phyloP scores from a whole-genome alignment of 1,140 invertebrate species.

The Drosophila leontia region DNA sequence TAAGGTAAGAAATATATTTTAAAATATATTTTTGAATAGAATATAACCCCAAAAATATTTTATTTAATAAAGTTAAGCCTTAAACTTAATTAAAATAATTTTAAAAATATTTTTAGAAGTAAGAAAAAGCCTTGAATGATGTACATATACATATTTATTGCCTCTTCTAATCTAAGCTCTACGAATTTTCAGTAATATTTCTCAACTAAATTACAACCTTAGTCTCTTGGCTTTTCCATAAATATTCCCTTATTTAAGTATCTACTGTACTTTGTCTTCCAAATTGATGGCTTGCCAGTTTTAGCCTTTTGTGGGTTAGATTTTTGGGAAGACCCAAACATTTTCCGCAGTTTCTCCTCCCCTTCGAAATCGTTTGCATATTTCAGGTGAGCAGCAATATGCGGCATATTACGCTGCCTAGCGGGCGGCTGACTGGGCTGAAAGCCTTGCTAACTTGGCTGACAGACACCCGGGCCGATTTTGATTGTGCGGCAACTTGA shows the following conservation, averaged over 20 bases:
- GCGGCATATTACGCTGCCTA: conserved; percentile 41
- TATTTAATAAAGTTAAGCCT: no score
- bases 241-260: neutral
- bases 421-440: conserved; percentile 4
- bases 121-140: neutral
- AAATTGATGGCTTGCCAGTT: neutral
- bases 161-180: neutral
- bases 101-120: neutral
- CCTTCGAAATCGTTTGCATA: conserved; percentile 40
- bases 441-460: conserved; percentile 19
- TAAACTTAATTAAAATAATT: neutral
- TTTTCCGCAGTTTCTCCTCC: neutral
- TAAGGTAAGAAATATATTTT: neutral
- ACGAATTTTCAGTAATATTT: neutral
- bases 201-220: neutral
- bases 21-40: neutral
- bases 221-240: neutral
- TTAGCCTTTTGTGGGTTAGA: neutral
- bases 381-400: conserved; percentile 37
- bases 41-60: no score
- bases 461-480: conserved; percentile 37
- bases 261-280: neutral
- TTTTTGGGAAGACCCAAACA: conserved; percentile 3
- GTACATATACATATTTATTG: neutral
- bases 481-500: conserved; percentile 79